These are phyloP conservation scores for Argyrosomus regius DNA, from an alignment of 2,797 vertebrate genomes.

Conservation along the genomic window DNA sequence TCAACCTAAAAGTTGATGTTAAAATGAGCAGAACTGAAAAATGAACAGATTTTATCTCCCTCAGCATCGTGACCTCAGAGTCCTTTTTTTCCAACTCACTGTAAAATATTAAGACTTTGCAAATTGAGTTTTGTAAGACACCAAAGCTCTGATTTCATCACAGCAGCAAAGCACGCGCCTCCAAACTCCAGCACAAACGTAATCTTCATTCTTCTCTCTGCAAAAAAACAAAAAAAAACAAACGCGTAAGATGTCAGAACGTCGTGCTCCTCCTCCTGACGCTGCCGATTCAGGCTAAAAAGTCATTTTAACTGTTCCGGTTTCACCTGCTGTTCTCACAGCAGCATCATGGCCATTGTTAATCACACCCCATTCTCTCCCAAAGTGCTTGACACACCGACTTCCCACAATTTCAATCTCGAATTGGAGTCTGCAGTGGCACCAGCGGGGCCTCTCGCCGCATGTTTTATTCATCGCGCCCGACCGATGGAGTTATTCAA, in stretches of 20 bases:
- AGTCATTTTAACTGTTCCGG: conserved; percentile 49
- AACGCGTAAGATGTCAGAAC: conserved; percentile 34
- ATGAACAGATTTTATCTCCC: background rate
- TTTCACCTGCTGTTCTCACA: conserved; percentile 63
- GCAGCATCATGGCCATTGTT: conserved; percentile 63
- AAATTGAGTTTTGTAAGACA: conserved; percentile 15
- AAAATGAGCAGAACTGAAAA: background rate
- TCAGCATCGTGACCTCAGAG: background rate
- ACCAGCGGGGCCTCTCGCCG: conserved; percentile 44
- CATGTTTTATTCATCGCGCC: conserved; percentile 78
- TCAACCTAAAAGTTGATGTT: background rate
- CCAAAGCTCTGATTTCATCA: conserved; percentile 5
- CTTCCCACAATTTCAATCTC: conserved; percentile 75
- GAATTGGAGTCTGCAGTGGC: conserved; percentile 58
- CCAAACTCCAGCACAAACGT: background rate
- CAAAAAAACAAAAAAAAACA: background rate
- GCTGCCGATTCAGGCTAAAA: conserved; percentile 49
- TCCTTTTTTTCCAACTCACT: background rate
- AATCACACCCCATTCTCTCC: conserved; percentile 78
- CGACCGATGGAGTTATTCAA: conserved; percentile 67
- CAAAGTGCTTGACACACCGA: conserved; percentile 62
- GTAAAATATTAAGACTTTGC: conserved; percentile 7
- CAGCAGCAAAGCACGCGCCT: background rate
- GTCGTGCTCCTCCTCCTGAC: conserved; percentile 31
- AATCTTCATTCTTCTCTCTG: background rate